Conservation (phyloP, 2,113 vertebrate species). For the Boulengeromyrus knoepffleri region DNA sequence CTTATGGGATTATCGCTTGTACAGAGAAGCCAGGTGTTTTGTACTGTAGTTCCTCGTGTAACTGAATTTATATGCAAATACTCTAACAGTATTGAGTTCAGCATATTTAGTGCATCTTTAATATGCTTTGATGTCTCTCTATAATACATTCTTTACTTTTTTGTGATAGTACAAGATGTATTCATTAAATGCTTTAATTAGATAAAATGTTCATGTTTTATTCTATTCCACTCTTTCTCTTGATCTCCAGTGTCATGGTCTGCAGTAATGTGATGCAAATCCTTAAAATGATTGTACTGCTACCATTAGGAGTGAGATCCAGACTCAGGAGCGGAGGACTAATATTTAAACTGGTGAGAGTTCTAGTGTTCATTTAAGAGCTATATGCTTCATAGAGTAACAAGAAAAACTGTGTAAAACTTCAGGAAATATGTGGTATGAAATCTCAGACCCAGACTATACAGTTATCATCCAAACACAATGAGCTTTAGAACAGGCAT, state of each 20-base stretch:
- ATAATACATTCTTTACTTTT: not conserved
- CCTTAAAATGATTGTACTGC: not conserved
- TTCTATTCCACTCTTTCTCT: not conserved
- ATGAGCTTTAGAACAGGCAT: not conserved
- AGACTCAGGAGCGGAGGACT: not conserved
- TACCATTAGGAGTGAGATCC: not conserved
- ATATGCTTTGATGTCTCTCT: not conserved
- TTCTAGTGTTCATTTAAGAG: not conserved
- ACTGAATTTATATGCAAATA: not conserved
- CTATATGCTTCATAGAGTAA: not conserved
- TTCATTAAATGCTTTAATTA: not conserved
- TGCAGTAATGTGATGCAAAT: not conserved
- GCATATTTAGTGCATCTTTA: not conserved
- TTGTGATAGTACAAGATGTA: not conserved
- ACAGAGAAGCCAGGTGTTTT: not conserved
- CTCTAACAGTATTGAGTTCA: not conserved
- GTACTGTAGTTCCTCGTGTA: not conserved
- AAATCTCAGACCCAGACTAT: not conserved
- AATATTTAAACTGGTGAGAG: not conserved
- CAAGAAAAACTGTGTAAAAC: not conserved
- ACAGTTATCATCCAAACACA: not conserved
- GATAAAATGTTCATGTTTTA: not conserved
- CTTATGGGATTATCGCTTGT: not conserved
- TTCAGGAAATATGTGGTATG: not conserved
- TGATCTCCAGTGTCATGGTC: not conserved